A percentile compares a stretch with the other conserved stretches of the same genome.
Conservation (phyloP, 1,140 invertebrate species). For the Hypothenemus hampei region DNA sequence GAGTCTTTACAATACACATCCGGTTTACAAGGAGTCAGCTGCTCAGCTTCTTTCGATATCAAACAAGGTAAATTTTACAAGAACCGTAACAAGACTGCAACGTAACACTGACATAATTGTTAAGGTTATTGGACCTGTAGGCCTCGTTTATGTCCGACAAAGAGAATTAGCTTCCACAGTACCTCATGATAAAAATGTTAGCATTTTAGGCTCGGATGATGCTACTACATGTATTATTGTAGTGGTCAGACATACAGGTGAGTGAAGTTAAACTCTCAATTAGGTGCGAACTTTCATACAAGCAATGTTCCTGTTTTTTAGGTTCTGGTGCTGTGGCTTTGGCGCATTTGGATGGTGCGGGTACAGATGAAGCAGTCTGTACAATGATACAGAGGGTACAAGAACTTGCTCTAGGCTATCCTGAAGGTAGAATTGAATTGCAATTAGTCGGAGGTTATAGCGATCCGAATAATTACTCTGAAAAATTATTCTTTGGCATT, state of each 20-base stretch:
- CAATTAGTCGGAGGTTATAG: constrained; percentile 87
- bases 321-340: constrained; percentile 82
- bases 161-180: constrained; percentile 85
- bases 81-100: too few species aligned
- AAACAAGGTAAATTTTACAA: constrained; percentile 61
- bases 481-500: constrained; percentile 82
- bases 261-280: constrained; percentile 27
- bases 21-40: constrained; percentile 78
- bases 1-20: constrained; percentile 71
- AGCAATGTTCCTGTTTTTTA: neutral
- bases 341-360: constrained; percentile 80
- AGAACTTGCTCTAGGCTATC: constrained; percentile 75
- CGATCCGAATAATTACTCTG: constrained; percentile 74
- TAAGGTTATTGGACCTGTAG: constrained; percentile 72
- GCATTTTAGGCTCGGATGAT: constrained; percentile 88
- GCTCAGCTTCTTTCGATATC: constrained; percentile 70
- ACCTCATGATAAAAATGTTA: constrained; percentile 87
- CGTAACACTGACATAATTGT: too few species aligned
- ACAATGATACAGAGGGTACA: constrained; percentile 77
- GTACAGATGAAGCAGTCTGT: constrained; percentile 72
- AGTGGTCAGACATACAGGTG: constrained; percentile 86
- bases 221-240: constrained; percentile 90
- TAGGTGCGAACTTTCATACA: neutral
- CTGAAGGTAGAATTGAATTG: constrained; percentile 80
- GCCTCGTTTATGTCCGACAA: constrained; percentile 84